Evolutionary conservation across 2,113 vertebrate genomes (phyloP), one percentile per base, ranked within the genome.

Genomic region (Xiphophorus hellerii): DNA sequence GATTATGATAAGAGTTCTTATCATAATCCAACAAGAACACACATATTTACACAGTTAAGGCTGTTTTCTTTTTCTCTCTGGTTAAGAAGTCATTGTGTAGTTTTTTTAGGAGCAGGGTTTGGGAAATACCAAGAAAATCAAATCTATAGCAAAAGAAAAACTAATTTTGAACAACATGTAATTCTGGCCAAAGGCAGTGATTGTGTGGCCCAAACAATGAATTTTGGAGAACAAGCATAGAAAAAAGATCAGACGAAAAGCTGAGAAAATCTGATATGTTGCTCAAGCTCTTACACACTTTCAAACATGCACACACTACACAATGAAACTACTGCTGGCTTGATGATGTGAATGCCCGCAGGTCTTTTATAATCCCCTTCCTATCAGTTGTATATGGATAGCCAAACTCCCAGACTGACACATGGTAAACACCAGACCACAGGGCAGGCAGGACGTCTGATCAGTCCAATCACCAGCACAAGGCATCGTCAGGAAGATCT

Each of bases 401-500:
- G 7, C 9, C 13, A 12, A n/a, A 12, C 64, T n/a, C n/a, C 64
- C 35, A 12, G 35, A 37, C 35, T 37, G 35, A 66, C 71, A 74
- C 13, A 29, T 20, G 4, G 11, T 62, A 66, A 61, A 76, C 48
- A 66, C 39, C 42, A 51, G 15, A 9, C 44, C 54, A 73, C 35
- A 71, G 66, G 61, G 14, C 60, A 70, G 64, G 30, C 60, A 22
- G 58, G 35, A 37, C 67, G 78, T 77, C 71, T 85, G 86, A 71
- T 83, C 75, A 82, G 66, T 51, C 67, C 79, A 77, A 87, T 88
- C 76, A 74, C 73, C 33, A 31, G 30, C 14, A 71, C 68, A 74
- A 78, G 84, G 86, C 81, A 73, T 74, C 71, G 70, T 77, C 80
- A 71, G 78, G 76, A 86, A 68, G 82, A 87, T 73, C 61, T 81